Evolutionary conservation across 1,140 invertebrate species (phyloP).

Genomic region (Eulimnadia texana): DNA sequence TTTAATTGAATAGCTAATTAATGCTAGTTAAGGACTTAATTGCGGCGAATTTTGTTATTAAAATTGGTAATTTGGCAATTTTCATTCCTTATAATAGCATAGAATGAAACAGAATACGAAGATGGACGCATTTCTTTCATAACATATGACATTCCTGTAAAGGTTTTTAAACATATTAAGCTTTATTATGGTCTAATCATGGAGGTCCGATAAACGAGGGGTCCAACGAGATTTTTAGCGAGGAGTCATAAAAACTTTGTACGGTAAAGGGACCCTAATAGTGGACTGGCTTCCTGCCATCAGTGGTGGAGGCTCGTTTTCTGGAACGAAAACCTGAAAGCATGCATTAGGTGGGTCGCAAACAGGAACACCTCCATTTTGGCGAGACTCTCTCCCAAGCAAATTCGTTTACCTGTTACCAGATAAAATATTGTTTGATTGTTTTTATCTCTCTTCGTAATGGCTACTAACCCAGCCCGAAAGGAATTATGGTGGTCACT

Average conservation of each 20-base stretch:
- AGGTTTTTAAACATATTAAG: too few species aligned
- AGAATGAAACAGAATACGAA: too few species aligned
- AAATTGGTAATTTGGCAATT: too few species aligned
- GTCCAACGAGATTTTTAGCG: not conserved
- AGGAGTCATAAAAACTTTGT: not conserved
- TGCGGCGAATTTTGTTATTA: too few species aligned
- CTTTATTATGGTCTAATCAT: too few species aligned
- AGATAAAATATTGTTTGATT: not conserved
- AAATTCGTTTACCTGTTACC: slow-evolving; percentile 24
- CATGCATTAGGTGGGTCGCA: slow-evolving; percentile 28
- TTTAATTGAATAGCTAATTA: too few species aligned
- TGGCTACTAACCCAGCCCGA: not conserved
- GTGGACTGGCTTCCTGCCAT: not conserved
- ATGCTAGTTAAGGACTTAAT: too few species aligned
- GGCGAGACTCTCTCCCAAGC: slow-evolving; percentile 32
- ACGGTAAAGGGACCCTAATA: not conserved
- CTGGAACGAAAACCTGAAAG: slow-evolving; percentile 28
- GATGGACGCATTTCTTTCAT: too few species aligned
- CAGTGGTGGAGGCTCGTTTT: slow-evolving; percentile 22
- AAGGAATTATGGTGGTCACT: not conserved
- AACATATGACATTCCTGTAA: too few species aligned
- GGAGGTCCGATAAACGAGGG: too few species aligned
- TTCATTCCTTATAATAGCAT: too few species aligned
- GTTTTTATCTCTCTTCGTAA: not conserved
- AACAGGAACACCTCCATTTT: slow-evolving; percentile 32